Evolutionary conservation across 2,888 invertebrate species (phyloP).

Genomic region (Candidula unifasciata): DNA sequence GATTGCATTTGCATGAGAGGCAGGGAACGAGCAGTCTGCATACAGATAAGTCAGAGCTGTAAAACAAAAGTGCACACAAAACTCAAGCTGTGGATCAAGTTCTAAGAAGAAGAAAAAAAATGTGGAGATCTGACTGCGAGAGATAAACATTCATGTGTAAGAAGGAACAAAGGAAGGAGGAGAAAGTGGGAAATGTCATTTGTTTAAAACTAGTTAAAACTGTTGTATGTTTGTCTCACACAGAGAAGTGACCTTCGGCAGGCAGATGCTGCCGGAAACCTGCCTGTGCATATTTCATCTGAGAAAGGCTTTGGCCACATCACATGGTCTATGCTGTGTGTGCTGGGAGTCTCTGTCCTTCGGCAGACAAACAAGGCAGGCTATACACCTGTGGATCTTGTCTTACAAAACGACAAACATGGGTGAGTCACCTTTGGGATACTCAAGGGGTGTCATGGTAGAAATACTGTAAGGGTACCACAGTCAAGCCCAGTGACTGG

Average conservation of each 20-base stretch:
- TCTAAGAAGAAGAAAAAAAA: too few species aligned
- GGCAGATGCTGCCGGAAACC: slow-evolving; percentile 70
- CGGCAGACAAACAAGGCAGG: slow-evolving; percentile 69
- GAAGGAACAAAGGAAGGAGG: not conserved
- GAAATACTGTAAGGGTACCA: too few species aligned
- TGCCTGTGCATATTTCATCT: slow-evolving; percentile 72
- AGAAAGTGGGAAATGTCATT: not conserved
- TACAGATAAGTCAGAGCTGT: too few species aligned
- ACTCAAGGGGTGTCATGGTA: not conserved
- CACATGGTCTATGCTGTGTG: slow-evolving; percentile 70
- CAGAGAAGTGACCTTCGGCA: slow-evolving; percentile 70
- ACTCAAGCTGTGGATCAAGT: too few species aligned
- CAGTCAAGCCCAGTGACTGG: too few species aligned
- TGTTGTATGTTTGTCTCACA: slow-evolving; percentile 15
- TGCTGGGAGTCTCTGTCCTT: slow-evolving; percentile 63
- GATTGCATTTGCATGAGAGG: too few species aligned
- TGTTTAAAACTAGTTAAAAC: not conserved
- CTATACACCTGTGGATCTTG: slow-evolving; percentile 68
- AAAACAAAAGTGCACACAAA: too few species aligned
- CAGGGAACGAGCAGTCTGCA: too few species aligned
- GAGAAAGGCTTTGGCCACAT: slow-evolving; percentile 67
- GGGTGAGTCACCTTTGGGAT: slow-evolving; percentile 54
- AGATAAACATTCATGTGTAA: too few species aligned
- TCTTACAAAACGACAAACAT: slow-evolving; percentile 59
- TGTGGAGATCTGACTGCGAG: too few species aligned